These are phyloP conservation scores for Thaumatotibia leucotreta DNA, from an alignment of 1,140 invertebrate species.

Conservation along the genomic window DNA sequence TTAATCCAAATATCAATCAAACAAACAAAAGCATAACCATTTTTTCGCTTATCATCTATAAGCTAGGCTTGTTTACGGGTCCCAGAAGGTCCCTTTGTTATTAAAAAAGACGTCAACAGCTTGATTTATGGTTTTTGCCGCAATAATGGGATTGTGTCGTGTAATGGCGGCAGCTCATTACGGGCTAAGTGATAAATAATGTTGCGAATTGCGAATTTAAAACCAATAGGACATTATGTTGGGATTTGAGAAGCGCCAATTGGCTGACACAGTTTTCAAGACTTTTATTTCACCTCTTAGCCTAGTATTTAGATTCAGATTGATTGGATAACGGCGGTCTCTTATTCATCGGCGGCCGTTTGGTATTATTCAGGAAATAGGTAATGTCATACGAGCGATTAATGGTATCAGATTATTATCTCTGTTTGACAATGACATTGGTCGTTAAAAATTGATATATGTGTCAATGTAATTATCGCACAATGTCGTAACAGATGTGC, in stretches of 20 bases:
- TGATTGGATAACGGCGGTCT: no score
- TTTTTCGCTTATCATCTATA: background rate
- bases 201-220: background rate
- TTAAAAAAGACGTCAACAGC: slow-evolving; percentile 60
- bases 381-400: no score
- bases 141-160: slow-evolving; percentile 51
- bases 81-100: slow-evolving; percentile 39
- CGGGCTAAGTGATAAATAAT: slow-evolving; percentile 29
- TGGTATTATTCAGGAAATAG: no score
- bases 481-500: no score
- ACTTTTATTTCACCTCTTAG: no score
- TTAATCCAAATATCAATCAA: background rate
- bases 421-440: no score
- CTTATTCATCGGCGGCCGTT: no score
- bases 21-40: background rate
- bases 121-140: slow-evolving; percentile 51
- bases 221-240: background rate
- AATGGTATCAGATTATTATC: no score
- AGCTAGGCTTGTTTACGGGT: slow-evolving; percentile 22
- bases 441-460: no score
- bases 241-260: background rate
- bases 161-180: slow-evolving; percentile 50
- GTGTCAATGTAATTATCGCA: no score
- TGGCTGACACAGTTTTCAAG: background rate
- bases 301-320: no score